A percentile compares a stretch with the other conserved stretches of the same genome.
phyloP scores from a whole-genome alignment of 1,140 invertebrate species.

The Pogonomyrmex californicus region DNA sequence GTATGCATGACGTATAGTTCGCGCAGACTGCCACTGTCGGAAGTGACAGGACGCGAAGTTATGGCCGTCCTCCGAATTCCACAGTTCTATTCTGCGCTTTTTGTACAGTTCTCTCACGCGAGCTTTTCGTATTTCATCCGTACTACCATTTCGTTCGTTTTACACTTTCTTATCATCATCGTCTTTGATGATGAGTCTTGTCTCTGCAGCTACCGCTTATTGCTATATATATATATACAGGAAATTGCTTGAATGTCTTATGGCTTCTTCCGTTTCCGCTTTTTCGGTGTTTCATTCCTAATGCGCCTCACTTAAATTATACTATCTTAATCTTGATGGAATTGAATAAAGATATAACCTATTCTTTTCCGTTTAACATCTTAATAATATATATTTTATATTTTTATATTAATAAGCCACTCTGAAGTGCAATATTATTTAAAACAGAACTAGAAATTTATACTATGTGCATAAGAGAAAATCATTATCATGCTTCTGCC shows the following conservation, averaged over 20 bases:
- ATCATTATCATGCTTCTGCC: neutral
- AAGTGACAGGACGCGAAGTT: constrained; percentile 59
- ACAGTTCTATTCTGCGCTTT: constrained; percentile 20
- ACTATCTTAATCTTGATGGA: neutral
- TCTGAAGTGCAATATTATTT: neutral
- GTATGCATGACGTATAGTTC: constrained; percentile 53
- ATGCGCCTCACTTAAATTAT: neutral
- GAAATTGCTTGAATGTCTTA: constrained; percentile 18
- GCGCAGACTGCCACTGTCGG: constrained; percentile 39
- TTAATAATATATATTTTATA: neutral
- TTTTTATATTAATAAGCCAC: neutral
- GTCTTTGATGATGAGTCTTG: neutral
- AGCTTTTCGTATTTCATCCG: neutral
- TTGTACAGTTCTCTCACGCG: neutral
- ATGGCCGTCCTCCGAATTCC: constrained; percentile 46
- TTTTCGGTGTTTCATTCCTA: neutral
- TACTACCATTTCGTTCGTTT: neutral
- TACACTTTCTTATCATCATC: constrained; percentile 11
- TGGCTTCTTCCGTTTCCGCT: neutral
- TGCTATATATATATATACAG: neutral
- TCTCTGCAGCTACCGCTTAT: neutral
- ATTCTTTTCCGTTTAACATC: neutral
- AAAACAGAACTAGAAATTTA: neutral
- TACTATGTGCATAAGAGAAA: neutral
- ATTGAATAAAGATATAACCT: neutral